Base-by-base conservation (phyloP, 2,888 invertebrate genomes). In the Dasysyrphus tricinctus region DNA sequence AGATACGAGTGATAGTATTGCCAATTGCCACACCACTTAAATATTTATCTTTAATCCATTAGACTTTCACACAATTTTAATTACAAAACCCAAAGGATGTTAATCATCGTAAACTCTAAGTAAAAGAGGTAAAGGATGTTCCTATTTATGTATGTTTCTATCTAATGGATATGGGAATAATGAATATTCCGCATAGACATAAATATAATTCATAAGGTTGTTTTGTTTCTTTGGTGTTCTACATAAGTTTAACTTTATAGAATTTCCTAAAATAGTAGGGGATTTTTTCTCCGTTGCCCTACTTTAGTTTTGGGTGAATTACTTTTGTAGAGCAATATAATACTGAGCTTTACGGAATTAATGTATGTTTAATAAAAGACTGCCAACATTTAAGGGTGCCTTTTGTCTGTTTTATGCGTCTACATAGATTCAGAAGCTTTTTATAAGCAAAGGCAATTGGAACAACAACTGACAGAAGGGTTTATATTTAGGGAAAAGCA, bases 201-300 rank as follows among this genome's bases (percentile, higher is more conserved):
- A 85, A 73, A 85, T 77, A 70, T 54, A 78, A 19, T 81, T 77
- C 56, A 70, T 78, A 80, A 80, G 73, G 73, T 74, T 78, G 77
- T 78, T 85, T 69, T 56, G 44, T 42, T 85, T 49, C 77, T 63
- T 42, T 80, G 32, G 44, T 51, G 57, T 59, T 69, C 16, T 37
- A 75, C 39, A 69, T 54, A 54, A 11, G n/a, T 42, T 76, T 57
- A 51, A 54, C 34, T 16, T 24, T 34, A n/a, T n/a, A 16, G 51
- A 51, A 51, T 51, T 14, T 51, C 6, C 63, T 24, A 19, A 59
- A 37, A 6, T 9, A 7, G 24, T 32, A 54, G 47, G 44, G 11
- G 8, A 47, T 56, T 67, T 70, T 70, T 24, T 24, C 3, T 57
- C 73, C 76, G 75, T 54, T 84, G 72, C 76, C 76, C 84, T 67